phyloP scores from a whole-genome alignment of 2,113 vertebrate species.

The Mellivora capensis region DNA sequence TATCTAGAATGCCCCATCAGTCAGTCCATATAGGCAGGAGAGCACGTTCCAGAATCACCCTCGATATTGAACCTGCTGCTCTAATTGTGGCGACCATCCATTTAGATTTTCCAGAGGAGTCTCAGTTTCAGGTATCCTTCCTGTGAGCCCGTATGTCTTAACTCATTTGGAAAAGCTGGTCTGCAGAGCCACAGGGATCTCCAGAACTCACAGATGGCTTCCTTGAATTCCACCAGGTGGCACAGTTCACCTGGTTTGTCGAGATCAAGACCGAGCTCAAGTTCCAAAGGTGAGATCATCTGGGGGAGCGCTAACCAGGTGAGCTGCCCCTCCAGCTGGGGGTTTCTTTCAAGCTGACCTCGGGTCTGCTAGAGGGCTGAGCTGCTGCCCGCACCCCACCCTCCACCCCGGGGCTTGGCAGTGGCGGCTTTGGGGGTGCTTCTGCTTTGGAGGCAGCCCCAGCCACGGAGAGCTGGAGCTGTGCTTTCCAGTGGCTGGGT shows the following conservation, averaged over 20 bases:
- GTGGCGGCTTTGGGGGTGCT: not conserved
- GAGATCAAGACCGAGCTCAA: conserved; percentile 83
- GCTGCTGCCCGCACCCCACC: not conserved
- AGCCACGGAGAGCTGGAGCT: accelerated
- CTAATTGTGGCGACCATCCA: not conserved
- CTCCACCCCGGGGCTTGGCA: not conserved
- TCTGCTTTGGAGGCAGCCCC: not conserved
- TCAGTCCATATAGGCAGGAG: not conserved
- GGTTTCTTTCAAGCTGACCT: not conserved
- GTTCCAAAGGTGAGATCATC: conserved; percentile 85
- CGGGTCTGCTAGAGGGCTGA: not conserved
- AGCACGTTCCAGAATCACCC: too few species aligned
- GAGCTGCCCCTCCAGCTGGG: not conserved
- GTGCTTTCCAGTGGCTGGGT: not conserved
- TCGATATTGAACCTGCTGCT: not conserved
- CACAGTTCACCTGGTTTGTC: conserved; percentile 88
- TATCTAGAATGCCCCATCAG: not conserved
- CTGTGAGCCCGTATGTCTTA: not conserved
- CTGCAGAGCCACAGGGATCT: accelerated
- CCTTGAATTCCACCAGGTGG: conserved; percentile 84
- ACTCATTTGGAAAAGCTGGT: not conserved
- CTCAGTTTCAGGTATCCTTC: not conserved
- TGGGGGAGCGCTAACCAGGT: conserved; percentile 84
- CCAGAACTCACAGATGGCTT: not conserved
- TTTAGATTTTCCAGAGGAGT: not conserved